Evolutionary conservation across 2,888 invertebrate species (phyloP).

Genomic region (Polydrusus tereticollis): DNA sequence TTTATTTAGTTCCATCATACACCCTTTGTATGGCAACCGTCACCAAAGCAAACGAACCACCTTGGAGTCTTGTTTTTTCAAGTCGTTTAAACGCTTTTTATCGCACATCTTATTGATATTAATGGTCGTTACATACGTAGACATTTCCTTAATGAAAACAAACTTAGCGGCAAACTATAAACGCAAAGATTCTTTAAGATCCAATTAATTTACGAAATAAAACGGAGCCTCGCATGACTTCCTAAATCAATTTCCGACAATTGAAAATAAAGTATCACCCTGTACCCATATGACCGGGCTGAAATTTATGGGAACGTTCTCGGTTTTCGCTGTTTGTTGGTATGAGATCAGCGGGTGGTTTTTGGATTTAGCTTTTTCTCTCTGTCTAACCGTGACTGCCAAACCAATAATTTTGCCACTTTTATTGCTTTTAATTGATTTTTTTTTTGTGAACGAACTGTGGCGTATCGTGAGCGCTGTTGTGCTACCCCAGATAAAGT

Average conservation of each 20-base stretch:
- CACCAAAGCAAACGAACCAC: too few relatives aligned
- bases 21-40: too few relatives aligned
- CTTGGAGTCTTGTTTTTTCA: too few relatives aligned
- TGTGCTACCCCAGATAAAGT: too few relatives aligned
- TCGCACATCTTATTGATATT: too few relatives aligned
- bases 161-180: conserved; percentile 32
- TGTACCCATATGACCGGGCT: conserved; percentile 42
- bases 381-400: conserved; percentile 41
- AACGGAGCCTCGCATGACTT: conserved; percentile 41
- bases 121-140: too few relatives aligned
- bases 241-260: conserved; percentile 46
- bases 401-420: conserved; percentile 47
- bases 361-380: conserved; percentile 41
- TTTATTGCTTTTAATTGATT: conserved; percentile 49
- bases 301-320: conserved; percentile 51
- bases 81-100: too few relatives aligned
- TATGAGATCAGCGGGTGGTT: conserved; percentile 54
- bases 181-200: conserved; percentile 32
- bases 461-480: conserved; percentile 20
- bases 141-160: too few relatives aligned
- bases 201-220: conserved; percentile 40
- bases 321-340: conserved; percentile 54
- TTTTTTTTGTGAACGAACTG: conserved; percentile 34
- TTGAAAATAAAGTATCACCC: conserved; percentile 47
- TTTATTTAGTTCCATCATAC: too few relatives aligned